A percentile compares a stretch with the other conserved stretches of the same genome.
Conservation (phyloP, 2,797 vertebrate species). For the Syngnathus acus region DNA sequence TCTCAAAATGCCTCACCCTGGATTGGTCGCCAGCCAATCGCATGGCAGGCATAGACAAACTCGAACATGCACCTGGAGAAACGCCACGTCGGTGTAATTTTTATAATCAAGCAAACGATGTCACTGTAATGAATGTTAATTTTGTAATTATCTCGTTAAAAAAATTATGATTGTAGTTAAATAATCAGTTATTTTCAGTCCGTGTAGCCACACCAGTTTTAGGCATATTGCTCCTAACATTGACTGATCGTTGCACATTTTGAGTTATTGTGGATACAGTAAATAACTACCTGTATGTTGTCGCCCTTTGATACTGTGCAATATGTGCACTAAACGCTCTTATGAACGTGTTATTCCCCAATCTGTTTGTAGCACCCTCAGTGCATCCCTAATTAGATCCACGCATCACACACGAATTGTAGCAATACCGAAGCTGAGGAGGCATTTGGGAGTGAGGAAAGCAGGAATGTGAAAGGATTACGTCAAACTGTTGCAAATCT, state of each 20-base stretch:
- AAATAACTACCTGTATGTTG: not conserved
- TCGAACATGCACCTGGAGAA: no score
- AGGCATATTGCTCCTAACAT: not conserved
- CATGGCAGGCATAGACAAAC: no score
- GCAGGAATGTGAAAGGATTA: constrained; percentile 66
- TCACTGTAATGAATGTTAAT: no score
- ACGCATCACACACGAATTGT: constrained; percentile 39
- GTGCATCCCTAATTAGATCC: constrained; percentile 47
- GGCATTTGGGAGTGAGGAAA: constrained; percentile 50
- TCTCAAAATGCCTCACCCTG: no score
- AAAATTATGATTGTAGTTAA: not conserved
- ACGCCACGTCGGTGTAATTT: no score
- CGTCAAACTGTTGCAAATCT: constrained; percentile 65
- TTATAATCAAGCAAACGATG: no score
- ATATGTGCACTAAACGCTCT: not conserved
- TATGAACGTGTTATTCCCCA: not conserved
- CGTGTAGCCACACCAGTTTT: not conserved
- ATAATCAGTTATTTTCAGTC: not conserved
- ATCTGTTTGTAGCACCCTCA: constrained; percentile 1
- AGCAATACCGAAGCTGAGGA: constrained; percentile 35
- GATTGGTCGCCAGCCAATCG: no score
- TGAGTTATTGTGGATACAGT: not conserved
- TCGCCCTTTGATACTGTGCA: not conserved
- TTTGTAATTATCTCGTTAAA: not conserved
- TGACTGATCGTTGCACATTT: not conserved